Evolutionary conservation across 2,888 invertebrate genomes (phyloP), one percentile per base, ranked within the genome.

Genomic region (Microctonus hyperodae): DNA sequence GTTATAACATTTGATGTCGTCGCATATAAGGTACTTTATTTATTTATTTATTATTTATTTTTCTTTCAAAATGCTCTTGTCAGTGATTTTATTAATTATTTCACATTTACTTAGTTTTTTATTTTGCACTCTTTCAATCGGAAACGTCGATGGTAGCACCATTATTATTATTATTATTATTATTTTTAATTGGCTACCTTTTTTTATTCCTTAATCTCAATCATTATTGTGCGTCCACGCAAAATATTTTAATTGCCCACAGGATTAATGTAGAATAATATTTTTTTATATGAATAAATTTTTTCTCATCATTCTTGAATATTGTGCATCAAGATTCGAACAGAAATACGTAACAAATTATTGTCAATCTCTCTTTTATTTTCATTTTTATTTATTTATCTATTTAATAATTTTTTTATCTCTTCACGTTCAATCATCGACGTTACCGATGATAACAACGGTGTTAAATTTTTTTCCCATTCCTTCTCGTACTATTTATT

Each of bases 311-410:
- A 59, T 11, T 64, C 44, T 25, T 28, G 13, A 33, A 51, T n/a
- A 23, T 64, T 58, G 64, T 65, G 62, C 64, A 64, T 63, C 58
- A 69, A 73, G 69, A 66, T 69, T 61, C 33, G 65, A 73, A 75
- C 64, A 68, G 73, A 75, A 73, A 65, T 76, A 76, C 73, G 71
- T 68, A 78, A 76, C 72, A 72, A 69, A 67, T 71, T 78, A 78
- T 78, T 78, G 76, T 78, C 78, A 76, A 76, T 67, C 72, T 71
- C 74, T 74, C 55, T 70, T 64, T 62, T 64, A 48, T 68, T 6
- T 44, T 16, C 16, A n/a, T 44, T 5, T 44, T 44, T 16, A 51
- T 71, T 64, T 61, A 65, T 50, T 68, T n/a, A n/a, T n/a, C n/a
- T n/a, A n/a, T n/a, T n/a, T n/a, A n/a, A n/a, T n/a, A n/a, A n/a